These are phyloP conservation scores for Orthosia cruda DNA, from an alignment of 2,888 invertebrate genomes.

Conservation along the genomic window DNA sequence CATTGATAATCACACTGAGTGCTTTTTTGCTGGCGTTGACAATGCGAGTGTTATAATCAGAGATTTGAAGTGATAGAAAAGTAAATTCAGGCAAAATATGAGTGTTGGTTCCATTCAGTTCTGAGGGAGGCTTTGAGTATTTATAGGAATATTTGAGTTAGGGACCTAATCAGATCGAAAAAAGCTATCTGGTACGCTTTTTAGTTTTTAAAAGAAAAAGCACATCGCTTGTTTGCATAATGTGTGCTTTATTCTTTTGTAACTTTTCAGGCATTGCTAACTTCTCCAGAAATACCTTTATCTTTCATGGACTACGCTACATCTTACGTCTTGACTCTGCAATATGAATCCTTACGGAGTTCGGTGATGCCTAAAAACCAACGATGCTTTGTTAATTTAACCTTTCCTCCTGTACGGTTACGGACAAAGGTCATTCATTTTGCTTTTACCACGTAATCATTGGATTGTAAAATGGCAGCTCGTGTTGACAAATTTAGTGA, in stretches of 20 bases:
- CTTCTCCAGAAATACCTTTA: neutral
- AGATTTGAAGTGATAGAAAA: conserved; percentile 34
- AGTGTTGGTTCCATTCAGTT: neutral
- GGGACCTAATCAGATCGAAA: neutral
- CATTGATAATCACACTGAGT: conserved; percentile 56
- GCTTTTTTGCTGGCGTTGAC: conserved; percentile 51
- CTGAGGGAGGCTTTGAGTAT: neutral
- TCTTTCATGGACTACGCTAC: conserved; percentile 16
- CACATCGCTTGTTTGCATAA: neutral
- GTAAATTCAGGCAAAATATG: conserved; percentile 7
- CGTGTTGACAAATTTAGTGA: conserved; percentile 57
- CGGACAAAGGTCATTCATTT: conserved; percentile 64
- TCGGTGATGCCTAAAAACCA: conserved; percentile 71
- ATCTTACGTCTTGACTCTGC: conserved; percentile 32
- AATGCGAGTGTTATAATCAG: conserved; percentile 14
- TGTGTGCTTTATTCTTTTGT: neutral
- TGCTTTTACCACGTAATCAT: conserved; percentile 56
- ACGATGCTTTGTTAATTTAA: conserved; percentile 72
- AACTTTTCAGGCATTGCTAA: neutral
- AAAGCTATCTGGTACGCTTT: neutral
- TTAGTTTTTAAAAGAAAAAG: neutral
- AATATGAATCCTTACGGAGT: conserved; percentile 44
- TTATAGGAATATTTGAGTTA: neutral
- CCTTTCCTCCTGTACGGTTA: conserved; percentile 64
- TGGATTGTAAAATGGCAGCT: conserved; percentile 61